A percentile compares a stretch with the other conserved stretches of the same genome.
phyloP scores from a whole-genome alignment of 2,888 invertebrate species.

The Heptascelio sp. region DNA sequence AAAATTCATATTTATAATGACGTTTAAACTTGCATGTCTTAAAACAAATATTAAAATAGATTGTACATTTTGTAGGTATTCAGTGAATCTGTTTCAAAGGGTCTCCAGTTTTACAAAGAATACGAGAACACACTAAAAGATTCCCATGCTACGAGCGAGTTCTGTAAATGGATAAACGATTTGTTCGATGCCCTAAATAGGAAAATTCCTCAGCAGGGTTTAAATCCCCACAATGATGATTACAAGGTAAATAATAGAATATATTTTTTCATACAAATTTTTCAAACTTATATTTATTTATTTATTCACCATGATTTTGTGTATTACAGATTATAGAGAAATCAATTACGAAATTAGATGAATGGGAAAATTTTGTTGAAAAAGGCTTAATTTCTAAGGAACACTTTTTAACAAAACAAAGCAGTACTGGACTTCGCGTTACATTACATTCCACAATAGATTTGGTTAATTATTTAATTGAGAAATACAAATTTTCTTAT shows the following conservation, averaged over 20 bases:
- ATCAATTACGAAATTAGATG: conserved; percentile 51
- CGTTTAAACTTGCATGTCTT: neutral
- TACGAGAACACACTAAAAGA: too few relatives aligned
- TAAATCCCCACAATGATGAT: too few relatives aligned
- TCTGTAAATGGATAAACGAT: too few relatives aligned
- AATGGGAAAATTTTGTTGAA: conserved; percentile 58
- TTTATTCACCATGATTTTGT: conserved; percentile 17
- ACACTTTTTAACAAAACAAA: conserved; percentile 52
- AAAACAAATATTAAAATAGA: neutral
- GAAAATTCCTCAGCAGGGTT: too few relatives aligned
- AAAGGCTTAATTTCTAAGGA: conserved; percentile 38
- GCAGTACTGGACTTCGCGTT: conserved; percentile 49
- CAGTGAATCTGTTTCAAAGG: conserved; percentile 9
- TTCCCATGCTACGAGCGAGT: too few relatives aligned
- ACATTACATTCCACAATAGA: conserved; percentile 61
- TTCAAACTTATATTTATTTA: neutral
- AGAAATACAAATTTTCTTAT: conserved; percentile 42
- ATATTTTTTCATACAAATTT: neutral
- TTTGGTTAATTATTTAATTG: conserved; percentile 37
- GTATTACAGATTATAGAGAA: conserved; percentile 49
- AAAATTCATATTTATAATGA: conserved; percentile 9
- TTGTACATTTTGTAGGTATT: conserved; percentile 12
- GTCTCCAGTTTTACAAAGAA: too few relatives aligned
- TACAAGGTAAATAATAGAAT: conserved; percentile 1
- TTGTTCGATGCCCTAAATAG: too few relatives aligned